Evolutionary conservation across 1,140 invertebrate species (phyloP).

Genomic region (Aphelenchoides besseyi): DNA sequence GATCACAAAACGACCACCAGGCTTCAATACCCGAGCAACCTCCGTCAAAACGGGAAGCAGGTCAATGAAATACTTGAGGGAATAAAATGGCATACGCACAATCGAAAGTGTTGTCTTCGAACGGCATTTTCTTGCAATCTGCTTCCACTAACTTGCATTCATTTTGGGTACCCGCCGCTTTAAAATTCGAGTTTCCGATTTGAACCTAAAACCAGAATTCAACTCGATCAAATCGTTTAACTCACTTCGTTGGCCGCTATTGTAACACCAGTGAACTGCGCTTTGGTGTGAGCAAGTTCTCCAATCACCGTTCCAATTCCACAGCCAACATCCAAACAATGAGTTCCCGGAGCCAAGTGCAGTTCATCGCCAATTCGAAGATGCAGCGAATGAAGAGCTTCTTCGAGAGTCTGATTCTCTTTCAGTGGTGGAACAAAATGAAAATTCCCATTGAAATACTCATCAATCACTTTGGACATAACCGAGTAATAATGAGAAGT

Average conservation of each 20-base stretch:
- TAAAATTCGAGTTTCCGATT: conserved; percentile 53
- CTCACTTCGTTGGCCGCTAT: conserved; percentile 56
- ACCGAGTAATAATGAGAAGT: conserved; percentile 61
- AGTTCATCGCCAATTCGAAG: conserved; percentile 48
- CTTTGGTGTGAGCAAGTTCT: conserved; percentile 51
- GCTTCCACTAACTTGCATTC: conserved; percentile 59
- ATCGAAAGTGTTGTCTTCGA: conserved; percentile 53
- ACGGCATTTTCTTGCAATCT: conserved; percentile 68
- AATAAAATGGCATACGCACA: conserved; percentile 60
- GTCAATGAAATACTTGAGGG: conserved; percentile 59
- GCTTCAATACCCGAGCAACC: conserved; percentile 46
- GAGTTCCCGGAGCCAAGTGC: conserved; percentile 35
- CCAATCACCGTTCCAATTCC: conserved; percentile 59
- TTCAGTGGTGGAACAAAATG: conserved; percentile 58
- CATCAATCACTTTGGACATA: conserved; percentile 60
- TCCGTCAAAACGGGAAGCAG: conserved; percentile 50
- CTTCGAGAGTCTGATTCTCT: conserved; percentile 36
- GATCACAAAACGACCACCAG: conserved; percentile 53
- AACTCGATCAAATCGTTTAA: conserved; percentile 10
- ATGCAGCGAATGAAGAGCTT: conserved; percentile 45
- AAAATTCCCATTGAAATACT: conserved; percentile 62
- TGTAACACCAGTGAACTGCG: conserved; percentile 55
- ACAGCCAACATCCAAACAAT: conserved; percentile 59
- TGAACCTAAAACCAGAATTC: conserved; percentile 38
- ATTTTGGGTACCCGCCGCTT: conserved; percentile 32